Evolutionary conservation across 2,797 vertebrate species (phyloP).

Genomic region (Pseudochirops corinnae): DNA sequence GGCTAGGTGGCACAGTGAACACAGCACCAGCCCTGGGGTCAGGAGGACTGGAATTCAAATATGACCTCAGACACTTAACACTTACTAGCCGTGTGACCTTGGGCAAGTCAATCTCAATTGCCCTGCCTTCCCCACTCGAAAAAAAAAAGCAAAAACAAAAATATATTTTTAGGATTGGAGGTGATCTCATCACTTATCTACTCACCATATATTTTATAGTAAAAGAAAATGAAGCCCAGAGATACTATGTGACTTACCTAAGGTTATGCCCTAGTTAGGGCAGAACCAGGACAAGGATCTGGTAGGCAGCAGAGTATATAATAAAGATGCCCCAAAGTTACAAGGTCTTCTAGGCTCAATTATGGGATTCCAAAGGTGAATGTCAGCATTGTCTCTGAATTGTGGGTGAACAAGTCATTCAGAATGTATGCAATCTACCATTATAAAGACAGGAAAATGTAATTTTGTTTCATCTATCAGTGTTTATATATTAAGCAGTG

Average conservation of each 20-base stretch:
- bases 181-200: background rate
- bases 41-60: too few species aligned
- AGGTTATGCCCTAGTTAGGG: background rate
- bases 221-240: conserved; percentile 2
- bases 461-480: background rate
- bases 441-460: background rate
- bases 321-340: background rate
- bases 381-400: background rate
- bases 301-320: background rate
- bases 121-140: too few species aligned
- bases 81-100: too few species aligned
- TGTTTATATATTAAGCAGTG: background rate
- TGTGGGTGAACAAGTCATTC: background rate
- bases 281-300: background rate
- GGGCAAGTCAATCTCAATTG: too few species aligned
- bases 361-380: background rate
- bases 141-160: too few species aligned
- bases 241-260: background rate
- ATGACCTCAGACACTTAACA: too few species aligned
- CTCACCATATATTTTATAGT: background rate
- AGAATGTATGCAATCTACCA: background rate
- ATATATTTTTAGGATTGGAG: background rate
- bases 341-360: background rate
- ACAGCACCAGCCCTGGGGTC: too few species aligned
- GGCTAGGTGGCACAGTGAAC: too few species aligned